Percentiles rank a stretch among this genome's conserved stretches.
These are phyloP conservation scores for Trididemnum clinides DNA, from an alignment of 23 tunicate species.

Conservation along the genomic window DNA sequence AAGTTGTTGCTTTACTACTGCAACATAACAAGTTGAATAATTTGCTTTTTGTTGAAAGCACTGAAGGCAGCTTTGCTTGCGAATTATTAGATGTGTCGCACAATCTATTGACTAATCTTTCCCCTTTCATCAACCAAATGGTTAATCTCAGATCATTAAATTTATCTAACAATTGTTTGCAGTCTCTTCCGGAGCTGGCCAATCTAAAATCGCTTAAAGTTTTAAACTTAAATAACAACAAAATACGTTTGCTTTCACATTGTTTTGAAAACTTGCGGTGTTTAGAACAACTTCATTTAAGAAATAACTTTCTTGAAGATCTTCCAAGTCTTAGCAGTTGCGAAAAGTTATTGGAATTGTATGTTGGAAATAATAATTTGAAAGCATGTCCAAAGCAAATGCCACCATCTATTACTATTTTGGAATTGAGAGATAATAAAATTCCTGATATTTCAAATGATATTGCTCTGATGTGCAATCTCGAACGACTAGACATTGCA, in stretches of 20 bases:
- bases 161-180: slow-evolving; percentile 44
- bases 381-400: slow-evolving; percentile 26
- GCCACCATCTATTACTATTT: slow-evolving; percentile 45
- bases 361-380: slow-evolving; percentile 62
- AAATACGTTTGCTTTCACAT: slow-evolving; percentile 40
- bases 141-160: slow-evolving; percentile 42
- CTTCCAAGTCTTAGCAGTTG: slow-evolving; percentile 52
- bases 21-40: slow-evolving; percentile 59
- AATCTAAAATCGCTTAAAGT: slow-evolving; percentile 2
- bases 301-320: slow-evolving; percentile 42
- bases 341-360: slow-evolving; percentile 50
- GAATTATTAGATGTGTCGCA: slow-evolving; percentile 62
- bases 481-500: slow-evolving; percentile 78
- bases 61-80: slow-evolving; percentile 6
- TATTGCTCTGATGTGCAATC: slow-evolving; percentile 2
- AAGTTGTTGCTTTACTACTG: slow-evolving; percentile 36
- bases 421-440: slow-evolving; percentile 81
- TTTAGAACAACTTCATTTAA: slow-evolving; percentile 52
- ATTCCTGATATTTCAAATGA: slow-evolving; percentile 27
- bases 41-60: slow-evolving; percentile 23
- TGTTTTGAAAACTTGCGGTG: slow-evolving; percentile 11
- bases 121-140: slow-evolving; percentile 14
- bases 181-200: slow-evolving; percentile 19
- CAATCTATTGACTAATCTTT: slow-evolving; percentile 38
- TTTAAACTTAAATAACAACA: slow-evolving; percentile 62